A percentile compares a stretch with the other conserved stretches of the same genome.
phyloP scores from a whole-genome alignment of 2,797 vertebrate genomes.

The Staurois parvus region DNA sequence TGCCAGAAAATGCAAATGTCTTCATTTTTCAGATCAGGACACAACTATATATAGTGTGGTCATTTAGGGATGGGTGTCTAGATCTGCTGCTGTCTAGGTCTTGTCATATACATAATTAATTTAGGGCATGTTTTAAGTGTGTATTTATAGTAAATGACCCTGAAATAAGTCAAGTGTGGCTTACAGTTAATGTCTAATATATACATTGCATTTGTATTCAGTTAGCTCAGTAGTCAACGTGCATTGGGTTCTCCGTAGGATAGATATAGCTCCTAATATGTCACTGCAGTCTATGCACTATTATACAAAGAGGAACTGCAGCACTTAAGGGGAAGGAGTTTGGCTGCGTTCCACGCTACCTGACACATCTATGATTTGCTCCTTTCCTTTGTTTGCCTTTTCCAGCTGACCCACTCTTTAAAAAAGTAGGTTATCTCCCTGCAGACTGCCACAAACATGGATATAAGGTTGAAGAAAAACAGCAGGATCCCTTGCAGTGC shows the following conservation, averaged over 20 bases:
- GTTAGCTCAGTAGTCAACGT: not conserved
- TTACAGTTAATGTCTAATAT: too few species aligned
- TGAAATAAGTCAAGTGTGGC: too few species aligned
- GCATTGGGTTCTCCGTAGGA: not conserved
- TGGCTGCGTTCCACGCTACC: not conserved
- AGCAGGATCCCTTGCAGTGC: conserved; percentile 36
- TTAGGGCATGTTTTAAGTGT: too few species aligned
- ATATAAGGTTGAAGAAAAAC: conserved; percentile 53
- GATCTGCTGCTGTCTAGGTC: too few species aligned
- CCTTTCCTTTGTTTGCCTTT: conserved; percentile 33
- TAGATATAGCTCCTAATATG: not conserved
- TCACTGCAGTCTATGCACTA: not conserved
- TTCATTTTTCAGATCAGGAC: too few species aligned
- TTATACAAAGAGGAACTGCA: conserved; percentile 7
- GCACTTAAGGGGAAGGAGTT: not conserved
- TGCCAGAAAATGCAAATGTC: too few species aligned
- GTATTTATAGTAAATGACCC: too few species aligned
- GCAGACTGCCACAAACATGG: conserved; percentile 37
- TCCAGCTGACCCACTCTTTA: conserved; percentile 54
- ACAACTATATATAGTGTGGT: too few species aligned
- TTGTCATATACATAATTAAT: too few species aligned
- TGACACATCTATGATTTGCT: conserved; percentile 51
- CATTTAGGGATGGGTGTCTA: too few species aligned
- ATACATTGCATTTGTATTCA: not conserved
- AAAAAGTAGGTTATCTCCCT: conserved; percentile 40